phyloP scores from a whole-genome alignment of 2,888 invertebrate species.

The Ochropacha duplaris region DNA sequence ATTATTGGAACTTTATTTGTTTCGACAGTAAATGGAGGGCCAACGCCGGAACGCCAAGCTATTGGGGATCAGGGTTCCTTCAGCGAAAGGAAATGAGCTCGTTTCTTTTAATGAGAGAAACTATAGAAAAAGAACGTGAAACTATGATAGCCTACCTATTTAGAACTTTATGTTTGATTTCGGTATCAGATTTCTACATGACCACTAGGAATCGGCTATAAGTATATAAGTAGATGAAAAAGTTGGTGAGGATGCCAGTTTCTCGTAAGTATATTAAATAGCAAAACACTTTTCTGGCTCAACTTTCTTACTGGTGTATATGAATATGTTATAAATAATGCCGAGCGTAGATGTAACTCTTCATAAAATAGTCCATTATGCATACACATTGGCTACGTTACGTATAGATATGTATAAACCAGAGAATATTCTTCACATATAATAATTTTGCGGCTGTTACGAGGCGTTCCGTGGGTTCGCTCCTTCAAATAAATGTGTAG shows the following conservation, averaged over 20 bases:
- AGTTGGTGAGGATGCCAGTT: neutral
- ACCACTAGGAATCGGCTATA: neutral
- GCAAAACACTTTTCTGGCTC: neutral
- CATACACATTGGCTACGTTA: slow-evolving; percentile 1
- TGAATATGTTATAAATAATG: slow-evolving; percentile 1
- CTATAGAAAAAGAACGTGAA: neutral
- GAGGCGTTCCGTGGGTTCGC: slow-evolving; percentile 13
- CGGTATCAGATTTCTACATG: neutral
- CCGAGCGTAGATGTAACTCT: slow-evolving; percentile 1
- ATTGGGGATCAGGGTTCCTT: slow-evolving; percentile 5
- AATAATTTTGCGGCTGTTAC: slow-evolving; percentile 6
- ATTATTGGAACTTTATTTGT: slow-evolving; percentile 6
- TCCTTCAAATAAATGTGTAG: slow-evolving; percentile 23
- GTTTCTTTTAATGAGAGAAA: slow-evolving; percentile 4
- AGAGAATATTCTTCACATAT: slow-evolving; percentile 10
- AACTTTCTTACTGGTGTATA: neutral
- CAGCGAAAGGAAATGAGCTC: slow-evolving; percentile 3
- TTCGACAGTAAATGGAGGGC: slow-evolving; percentile 4
- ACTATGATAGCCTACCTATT: no score
- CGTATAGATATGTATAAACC: neutral
- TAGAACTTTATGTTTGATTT: no score
- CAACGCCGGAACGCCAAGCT: slow-evolving; percentile 1
- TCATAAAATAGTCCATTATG: slow-evolving; percentile 1
- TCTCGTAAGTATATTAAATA: neutral
- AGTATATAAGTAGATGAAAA: neutral